Conservation (phyloP, 2,797 vertebrate species). For the Vultur gryphus region DNA sequence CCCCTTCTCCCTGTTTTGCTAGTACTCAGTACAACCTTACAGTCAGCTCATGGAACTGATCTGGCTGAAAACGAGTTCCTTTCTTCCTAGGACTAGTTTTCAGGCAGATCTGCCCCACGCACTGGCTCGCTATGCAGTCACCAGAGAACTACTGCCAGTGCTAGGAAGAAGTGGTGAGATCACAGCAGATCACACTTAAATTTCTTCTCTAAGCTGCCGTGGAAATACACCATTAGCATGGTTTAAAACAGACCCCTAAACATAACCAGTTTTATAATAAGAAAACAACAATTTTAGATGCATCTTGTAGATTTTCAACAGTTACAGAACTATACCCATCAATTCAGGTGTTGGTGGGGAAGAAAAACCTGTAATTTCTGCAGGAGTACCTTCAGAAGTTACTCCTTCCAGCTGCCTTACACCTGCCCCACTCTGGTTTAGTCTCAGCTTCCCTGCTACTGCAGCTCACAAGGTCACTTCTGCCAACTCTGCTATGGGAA, state of each 20-base stretch:
- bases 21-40: background rate
- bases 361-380: background rate
- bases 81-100: background rate
- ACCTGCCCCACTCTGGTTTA: background rate
- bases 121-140: background rate
- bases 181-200: background rate
- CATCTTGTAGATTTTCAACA: background rate
- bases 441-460: background rate
- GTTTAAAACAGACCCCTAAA: background rate
- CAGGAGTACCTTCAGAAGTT: background rate
- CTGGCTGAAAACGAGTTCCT: background rate
- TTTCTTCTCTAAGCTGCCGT: background rate
- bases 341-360: background rate
- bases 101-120: background rate
- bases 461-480: background rate
- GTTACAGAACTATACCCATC: background rate
- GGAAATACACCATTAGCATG: background rate
- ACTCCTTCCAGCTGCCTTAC: background rate
- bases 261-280: background rate
- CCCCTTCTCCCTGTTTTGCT: background rate
- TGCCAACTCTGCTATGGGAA: background rate
- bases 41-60: background rate
- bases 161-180: background rate
- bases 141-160: background rate
- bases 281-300: background rate